Base-by-base conservation (phyloP, 2,888 invertebrate genomes). In the Drosophila macrospina region DNA sequence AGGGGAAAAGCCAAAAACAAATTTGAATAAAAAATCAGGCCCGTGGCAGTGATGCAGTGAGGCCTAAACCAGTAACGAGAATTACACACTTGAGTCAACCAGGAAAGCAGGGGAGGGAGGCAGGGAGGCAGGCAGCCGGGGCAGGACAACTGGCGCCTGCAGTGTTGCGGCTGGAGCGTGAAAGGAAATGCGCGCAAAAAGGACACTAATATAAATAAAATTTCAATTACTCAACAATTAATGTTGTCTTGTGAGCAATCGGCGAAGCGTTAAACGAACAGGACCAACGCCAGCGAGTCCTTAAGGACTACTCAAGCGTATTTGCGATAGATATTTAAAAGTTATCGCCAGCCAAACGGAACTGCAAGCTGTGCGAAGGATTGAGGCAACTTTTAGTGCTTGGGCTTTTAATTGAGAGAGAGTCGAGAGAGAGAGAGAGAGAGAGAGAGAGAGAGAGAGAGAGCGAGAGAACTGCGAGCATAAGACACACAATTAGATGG, bases 151-250 rank as follows among this genome's bases (percentile, higher is more conserved):
- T 41, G 69, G 7, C 52, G 64, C 75, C 75, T 48, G 79, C 51
- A 30, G 79, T 51, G 56, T 37, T 28, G 48, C 47, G 74, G 77
- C 69, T 56, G 55, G 52, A 44, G 56, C 55, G 64, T 57, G 56
- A 68, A 68, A 67, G 68, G 78, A 78, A 80, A 80, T 80, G 76
- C 67, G 69, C 69, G 74, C 79, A 88, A 87, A 87, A 82, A 90
- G 91, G 89, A 91, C 91, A 91, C 91, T 90, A 90, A 91, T 91
- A 91, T 91, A 91, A 91, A 91, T 91, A 91, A 91, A 91, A 92
- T 91, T 91, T 91, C 92, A 92, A 92, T 91, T 92, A 92, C 89
- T 92, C 91, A 92, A 91, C 91, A 92, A 92, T 92, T 92, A 92
- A 92, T 92, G 92, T 90, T 80, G 91, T 92, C 90, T 89, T 90